Conservation (phyloP, 2,797 vertebrate species). For the Enteromius unitaeniatus region DNA sequence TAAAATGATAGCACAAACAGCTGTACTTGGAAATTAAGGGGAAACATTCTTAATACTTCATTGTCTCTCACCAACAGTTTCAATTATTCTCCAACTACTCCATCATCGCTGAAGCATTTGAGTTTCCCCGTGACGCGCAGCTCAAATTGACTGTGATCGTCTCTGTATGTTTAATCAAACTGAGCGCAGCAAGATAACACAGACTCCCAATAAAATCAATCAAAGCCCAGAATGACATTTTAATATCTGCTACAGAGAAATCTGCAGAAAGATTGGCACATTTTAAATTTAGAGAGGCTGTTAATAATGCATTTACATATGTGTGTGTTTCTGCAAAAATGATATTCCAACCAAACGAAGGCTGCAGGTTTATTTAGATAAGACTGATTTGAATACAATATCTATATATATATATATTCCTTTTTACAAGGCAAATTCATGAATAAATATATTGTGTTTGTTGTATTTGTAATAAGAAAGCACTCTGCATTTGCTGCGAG, state of each 20-base stretch:
- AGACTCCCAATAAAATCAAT: constrained; percentile 72
- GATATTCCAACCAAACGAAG: constrained; percentile 73
- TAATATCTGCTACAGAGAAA: constrained; percentile 76
- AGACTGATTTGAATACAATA: constrained; percentile 34
- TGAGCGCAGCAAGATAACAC: constrained; percentile 71
- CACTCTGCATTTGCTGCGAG: neutral
- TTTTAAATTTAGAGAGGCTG: constrained; percentile 80
- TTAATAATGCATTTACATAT: constrained; percentile 71
- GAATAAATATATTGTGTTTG: constrained; percentile 20
- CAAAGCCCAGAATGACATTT: constrained; percentile 79
- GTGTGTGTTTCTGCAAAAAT: constrained; percentile 73
- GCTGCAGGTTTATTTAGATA: constrained; percentile 37
- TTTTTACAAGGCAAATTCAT: constrained; percentile 34
- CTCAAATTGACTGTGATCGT: constrained; percentile 73
- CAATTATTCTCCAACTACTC: constrained; percentile 18
- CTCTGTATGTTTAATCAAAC: constrained; percentile 78
- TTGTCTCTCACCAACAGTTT: constrained; percentile 21
- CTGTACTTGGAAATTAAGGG: neutral
- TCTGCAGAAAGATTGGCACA: constrained; percentile 77
- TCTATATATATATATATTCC: constrained; percentile 4
- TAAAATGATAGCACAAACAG: neutral
- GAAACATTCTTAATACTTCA: neutral
- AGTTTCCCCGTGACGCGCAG: constrained; percentile 22
- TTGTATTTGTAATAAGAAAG: neutral
- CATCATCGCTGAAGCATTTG: constrained; percentile 19